These are phyloP conservation scores for Stenotaenia linearis DNA, from an alignment of 2,888 invertebrate genomes.

Conservation along the genomic window DNA sequence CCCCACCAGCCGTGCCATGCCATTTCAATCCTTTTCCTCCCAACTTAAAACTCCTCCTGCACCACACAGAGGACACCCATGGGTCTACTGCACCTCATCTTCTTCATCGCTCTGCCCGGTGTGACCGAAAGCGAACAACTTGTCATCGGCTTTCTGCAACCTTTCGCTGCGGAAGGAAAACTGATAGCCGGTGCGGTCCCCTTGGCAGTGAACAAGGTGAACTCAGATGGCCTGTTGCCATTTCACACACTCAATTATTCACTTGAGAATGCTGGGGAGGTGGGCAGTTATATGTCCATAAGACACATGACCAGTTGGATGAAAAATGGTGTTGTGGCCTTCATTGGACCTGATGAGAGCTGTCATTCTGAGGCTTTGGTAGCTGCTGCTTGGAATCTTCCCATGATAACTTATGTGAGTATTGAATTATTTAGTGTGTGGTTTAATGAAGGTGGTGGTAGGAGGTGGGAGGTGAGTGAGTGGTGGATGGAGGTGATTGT, in stretches of 20 bases:
- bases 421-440: background rate
- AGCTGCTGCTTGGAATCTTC: slow-evolving; percentile 49
- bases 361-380: slow-evolving; percentile 49
- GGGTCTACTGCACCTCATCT: background rate
- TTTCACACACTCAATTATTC: slow-evolving; percentile 37
- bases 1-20: background rate
- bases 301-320: slow-evolving; percentile 45
- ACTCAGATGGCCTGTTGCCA: slow-evolving; percentile 38
- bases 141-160: slow-evolving; percentile 33
- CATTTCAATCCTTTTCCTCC: background rate
- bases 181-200: slow-evolving; percentile 41
- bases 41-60: background rate
- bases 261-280: slow-evolving; percentile 38
- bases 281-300: slow-evolving; percentile 38
- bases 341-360: slow-evolving; percentile 49
- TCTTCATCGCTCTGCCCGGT: background rate
- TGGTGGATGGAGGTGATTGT: background rate
- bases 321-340: slow-evolving; percentile 52
- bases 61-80: background rate
- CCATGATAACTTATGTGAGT: slow-evolving; percentile 51
- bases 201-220: slow-evolving; percentile 39
- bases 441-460: background rate
- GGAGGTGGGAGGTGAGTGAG: background rate
- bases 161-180: slow-evolving; percentile 36
- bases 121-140: too few species aligned